These are phyloP conservation scores for Oreochromis tanganicae DNA, from an alignment of 2,113 vertebrate species.

Conservation along the genomic window DNA sequence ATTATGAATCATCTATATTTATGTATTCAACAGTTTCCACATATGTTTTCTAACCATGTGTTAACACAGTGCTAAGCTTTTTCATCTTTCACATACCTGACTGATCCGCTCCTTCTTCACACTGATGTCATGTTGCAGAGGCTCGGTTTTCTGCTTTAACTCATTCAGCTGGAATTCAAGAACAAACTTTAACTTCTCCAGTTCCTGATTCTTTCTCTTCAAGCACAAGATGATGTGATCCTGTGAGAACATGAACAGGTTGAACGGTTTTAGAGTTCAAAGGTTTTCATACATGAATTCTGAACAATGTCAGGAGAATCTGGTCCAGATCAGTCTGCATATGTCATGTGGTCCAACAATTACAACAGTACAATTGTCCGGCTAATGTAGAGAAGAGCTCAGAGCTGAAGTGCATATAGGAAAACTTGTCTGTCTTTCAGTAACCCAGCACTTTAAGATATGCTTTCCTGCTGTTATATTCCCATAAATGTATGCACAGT, in stretches of 20 bases:
- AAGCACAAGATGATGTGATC: slow-evolving; percentile 80
- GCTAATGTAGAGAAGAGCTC: neutral
- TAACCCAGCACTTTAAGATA: neutral
- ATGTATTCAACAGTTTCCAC: neutral
- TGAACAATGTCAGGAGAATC: neutral
- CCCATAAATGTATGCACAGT: neutral
- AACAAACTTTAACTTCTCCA: slow-evolving; percentile 84
- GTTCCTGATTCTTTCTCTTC: slow-evolving; percentile 84
- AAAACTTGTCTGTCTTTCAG: neutral
- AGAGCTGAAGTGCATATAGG: neutral
- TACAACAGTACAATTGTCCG: rapidly evolving
- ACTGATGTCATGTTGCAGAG: slow-evolving; percentile 78
- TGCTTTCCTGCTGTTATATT: neutral
- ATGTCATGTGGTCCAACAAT: neutral
- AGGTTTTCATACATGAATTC: rapidly evolving
- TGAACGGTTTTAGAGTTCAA: neutral
- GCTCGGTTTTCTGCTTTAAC: slow-evolving; percentile 80
- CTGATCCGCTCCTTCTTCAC: slow-evolving; percentile 78
- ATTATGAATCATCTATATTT: neutral
- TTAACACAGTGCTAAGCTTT: neutral
- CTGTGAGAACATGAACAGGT: slow-evolving; percentile 48
- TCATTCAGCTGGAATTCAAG: slow-evolving; percentile 82
- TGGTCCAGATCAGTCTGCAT: neutral
- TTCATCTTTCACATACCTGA: slow-evolving; percentile 57
- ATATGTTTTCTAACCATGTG: neutral